Base-by-base conservation (phyloP, 2,113 vertebrate species). In the Passer domesticus region DNA sequence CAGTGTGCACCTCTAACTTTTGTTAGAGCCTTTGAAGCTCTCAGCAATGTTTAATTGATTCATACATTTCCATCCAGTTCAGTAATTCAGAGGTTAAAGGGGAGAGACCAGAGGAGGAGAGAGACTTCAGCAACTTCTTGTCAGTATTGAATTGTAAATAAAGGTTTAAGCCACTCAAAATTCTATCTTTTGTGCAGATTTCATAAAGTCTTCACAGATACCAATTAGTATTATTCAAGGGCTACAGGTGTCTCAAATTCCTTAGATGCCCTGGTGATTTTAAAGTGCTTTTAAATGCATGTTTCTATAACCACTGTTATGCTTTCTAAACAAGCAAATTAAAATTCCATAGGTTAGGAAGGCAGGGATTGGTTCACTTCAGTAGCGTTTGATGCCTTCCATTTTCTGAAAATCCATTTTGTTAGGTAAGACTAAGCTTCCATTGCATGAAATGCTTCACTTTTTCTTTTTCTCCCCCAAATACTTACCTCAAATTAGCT, bases 81-180 rank as follows among this genome's bases (percentile, higher is more conserved):
- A 77, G 89, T 66, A 76, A 89, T 58, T 85, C 84, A 69, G 53
- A 82, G 72, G 89, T 87, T 80, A 95, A 94, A 87, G 41, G 53
- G 58, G 82, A 69, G 47, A 81, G 50, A 79, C 11, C 27, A n/a
- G 60, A 89, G 49, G 67, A 85, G 41, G 58, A 66, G 62, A 74
- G 49, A 82, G 60, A 56, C 70, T 89, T 76, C 41, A 69, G 69
- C 46, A 62, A 66, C 62, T 74, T 75, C 89, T 87, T 50, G 70
- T 53, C 75, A 85, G 59, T 50, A 89, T 8, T 90, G 70, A 92
- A 85, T 79, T 46, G 59, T 66, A 91, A 95, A 83, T 69, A 96
- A 87, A 94, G 74, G 78, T 89, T 91, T 92, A 87, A 95, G 37
- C 67, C 74, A 87, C 94, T 95, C 74, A 95, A 83, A 96, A 95